Percentiles rank a stretch among this genome's conserved stretches.
Conservation (phyloP, 2,888 invertebrate genomes). For the Leptinotarsa juncta region DNA sequence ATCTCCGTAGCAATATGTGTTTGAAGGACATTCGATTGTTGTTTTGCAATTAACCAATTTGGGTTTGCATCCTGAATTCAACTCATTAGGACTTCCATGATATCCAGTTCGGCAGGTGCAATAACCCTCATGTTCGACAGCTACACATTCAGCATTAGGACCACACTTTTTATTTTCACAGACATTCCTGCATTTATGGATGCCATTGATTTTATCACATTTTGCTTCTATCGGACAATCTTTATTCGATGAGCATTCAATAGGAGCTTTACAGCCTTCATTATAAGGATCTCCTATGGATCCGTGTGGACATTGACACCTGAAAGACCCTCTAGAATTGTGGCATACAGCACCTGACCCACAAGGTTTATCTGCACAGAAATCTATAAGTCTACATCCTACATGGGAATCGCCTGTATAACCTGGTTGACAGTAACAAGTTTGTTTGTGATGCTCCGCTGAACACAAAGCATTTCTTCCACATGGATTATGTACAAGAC, state of each 20-base stretch:
- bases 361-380: constrained; percentile 82
- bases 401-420: constrained; percentile 82
- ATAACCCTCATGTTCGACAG: constrained; percentile 79
- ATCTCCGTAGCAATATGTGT: constrained; percentile 85
- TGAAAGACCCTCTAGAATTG: constrained; percentile 83
- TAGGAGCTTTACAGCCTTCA: constrained; percentile 84
- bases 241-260: constrained; percentile 81
- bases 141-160: constrained; percentile 84
- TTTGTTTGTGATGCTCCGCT: constrained; percentile 82
- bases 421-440: constrained; percentile 88
- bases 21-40: constrained; percentile 79
- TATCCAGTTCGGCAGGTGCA: constrained; percentile 86
- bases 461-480: constrained; percentile 88
- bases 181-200: constrained; percentile 85
- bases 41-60: constrained; percentile 78
- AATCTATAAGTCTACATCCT: constrained; percentile 81
- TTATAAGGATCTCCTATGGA: constrained; percentile 88
- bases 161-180: constrained; percentile 85
- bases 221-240: constrained; percentile 86
- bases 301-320: constrained; percentile 82
- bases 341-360: constrained; percentile 84
- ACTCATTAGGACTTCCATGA: constrained; percentile 79
- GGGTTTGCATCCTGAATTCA: constrained; percentile 79
- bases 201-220: constrained; percentile 78
- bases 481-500: constrained; percentile 84